Base-by-base conservation (phyloP, 1,140 invertebrate genomes). In the Steinernema feltiae region DNA sequence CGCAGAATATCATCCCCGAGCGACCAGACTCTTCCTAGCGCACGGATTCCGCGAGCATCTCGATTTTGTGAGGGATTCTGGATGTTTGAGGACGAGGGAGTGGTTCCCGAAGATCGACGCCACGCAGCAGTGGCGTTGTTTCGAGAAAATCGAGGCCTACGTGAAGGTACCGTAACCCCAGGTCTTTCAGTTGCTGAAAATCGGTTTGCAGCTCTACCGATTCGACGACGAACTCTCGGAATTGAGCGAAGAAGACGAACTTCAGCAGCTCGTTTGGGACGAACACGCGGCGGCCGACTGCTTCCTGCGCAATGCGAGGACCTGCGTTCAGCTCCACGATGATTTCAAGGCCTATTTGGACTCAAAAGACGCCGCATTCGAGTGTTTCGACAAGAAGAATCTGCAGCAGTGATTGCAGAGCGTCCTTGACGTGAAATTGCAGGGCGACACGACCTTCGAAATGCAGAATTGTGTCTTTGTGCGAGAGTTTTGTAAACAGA, bases 241-340 rank as follows among this genome's bases (percentile, higher is more conserved):
- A n/a, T 24, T 29, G n/a, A 78, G 35, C 30, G 75, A 77, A 71
- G 48, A 72, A 1, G 30, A 77, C 1, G n/a, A 53, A 0, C 12
- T 78, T 7, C 1, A 30, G n/a, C 78, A 79, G 31, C 46, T 80
- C 30, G 27, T 77, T 0, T 79, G 78, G 78, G 78, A 79, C 32
- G 78, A 79, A 27, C 24, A 27, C 17, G 17, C 76, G 0, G 48
- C 48, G 30, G 72, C 76, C 1, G 76, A 79, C 29, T 77, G 71
- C 21, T 79, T 63, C 76, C 29, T 78, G 1, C 27, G 32, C n/a
- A 48, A 48, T 29, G 32, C 32, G 7, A 32, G 30, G 27, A 48
- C 63, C 27, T 75, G 71, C 27, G n/a, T 69, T 2, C 24, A 0
- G 24, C 71, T 78, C 3, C 48, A 74, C 15, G 41, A 78, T 32